Base-by-base conservation (phyloP, 30 jellyfish, hydroid and myxozoan species). In the Cassiopea andromeda region DNA sequence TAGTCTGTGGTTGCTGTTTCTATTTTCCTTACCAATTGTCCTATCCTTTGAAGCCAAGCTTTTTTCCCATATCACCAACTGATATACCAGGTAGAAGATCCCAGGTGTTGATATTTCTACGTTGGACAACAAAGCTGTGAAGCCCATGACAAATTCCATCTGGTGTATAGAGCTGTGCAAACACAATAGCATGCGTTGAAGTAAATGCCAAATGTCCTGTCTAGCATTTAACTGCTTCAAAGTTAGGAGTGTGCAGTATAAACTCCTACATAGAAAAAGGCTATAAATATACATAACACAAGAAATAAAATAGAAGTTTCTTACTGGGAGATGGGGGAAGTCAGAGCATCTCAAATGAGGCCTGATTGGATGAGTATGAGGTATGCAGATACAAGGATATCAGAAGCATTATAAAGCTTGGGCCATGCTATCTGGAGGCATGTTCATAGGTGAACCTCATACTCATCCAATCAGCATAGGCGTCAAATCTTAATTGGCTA, bases 141-240 rank as follows among this genome's bases (percentile, higher is more conserved):
- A 96, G 80, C 59, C 99, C 99, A 77, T 96, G 99, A 64, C 97
- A 90, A 19, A 80, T 78, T 6, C 99, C 99, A 88, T 96, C 98
- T n/a, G 99, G 98, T 1, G 99, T 96, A 85, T 96, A 96, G 69
- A 96, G 97, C 79, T 96, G 98, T 43, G 99, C 99, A 92, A 87
- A 96, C n/a, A 85, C 94, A 17, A 96, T 58, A 27, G 97, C 96
- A 85, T 96, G 97, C 27, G 97, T 50, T 60, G 99, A 98, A 7
- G 97, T 76, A 75, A 75, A 89, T 78, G 97, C 99, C 71, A 96
- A 81, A 58, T 91, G 87, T 27, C 99, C 99, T 6, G 98, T 75
- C 99, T 98, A 96, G 60, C 99, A 96, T 69, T 96, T 96, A 43
- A 85, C 97, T 58, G 97, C 98, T 73, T 96, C 98, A 81, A 61